Evolutionary conservation across 2,797 vertebrate species (phyloP), one percentile per base, ranked within the genome.

Genomic region (Poecilia velifera): DNA sequence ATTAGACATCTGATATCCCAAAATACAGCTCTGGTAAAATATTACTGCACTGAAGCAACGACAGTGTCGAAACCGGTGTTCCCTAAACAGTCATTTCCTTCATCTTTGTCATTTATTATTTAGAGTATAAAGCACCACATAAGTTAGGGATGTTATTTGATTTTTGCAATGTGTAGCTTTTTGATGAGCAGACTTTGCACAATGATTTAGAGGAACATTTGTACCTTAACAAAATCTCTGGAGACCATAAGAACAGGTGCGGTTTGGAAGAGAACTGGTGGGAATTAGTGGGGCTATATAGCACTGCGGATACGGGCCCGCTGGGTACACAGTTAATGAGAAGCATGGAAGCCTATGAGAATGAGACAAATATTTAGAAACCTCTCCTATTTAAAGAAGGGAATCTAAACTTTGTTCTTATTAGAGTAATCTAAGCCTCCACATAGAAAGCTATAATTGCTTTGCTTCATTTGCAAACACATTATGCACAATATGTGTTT

Each of bases 211-310:
- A 86, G 72, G 74, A 75, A 79, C 74, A 86, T 86, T 80, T 83
- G 51, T 45, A 59, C 62, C 25, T 68, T 51, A 76, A 86, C 22
- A 82, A 80, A 79, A 85, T 85, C 80, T 85, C 47, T 45, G 80
- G 46, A 68, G 36, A 74, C 72, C 14, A 76, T 81, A 79, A 78
- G 73, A 88, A 81, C 72, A 72, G 25, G 55, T 82, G 46, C 70
- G 84, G 84, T 86, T 85, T 78, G 71, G 10, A 79, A 76, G 43
- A 76, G 59, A 89, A 77, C 57, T 74, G 74, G 74, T 77, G 66
- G 83, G 79, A 86, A 85, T 90, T 77, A 80, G 53, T 87, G 73
- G 43, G 81, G 83, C 78, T 83, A 84, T 53, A 76, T 34, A 78
- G 81, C 73, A 84, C 31, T 36, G 72, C 86, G 89, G 80, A 89